Evolutionary conservation across 2,797 vertebrate genomes (phyloP), one percentile per base, ranked within the genome.

Genomic region (Heterohyrax brucei): DNA sequence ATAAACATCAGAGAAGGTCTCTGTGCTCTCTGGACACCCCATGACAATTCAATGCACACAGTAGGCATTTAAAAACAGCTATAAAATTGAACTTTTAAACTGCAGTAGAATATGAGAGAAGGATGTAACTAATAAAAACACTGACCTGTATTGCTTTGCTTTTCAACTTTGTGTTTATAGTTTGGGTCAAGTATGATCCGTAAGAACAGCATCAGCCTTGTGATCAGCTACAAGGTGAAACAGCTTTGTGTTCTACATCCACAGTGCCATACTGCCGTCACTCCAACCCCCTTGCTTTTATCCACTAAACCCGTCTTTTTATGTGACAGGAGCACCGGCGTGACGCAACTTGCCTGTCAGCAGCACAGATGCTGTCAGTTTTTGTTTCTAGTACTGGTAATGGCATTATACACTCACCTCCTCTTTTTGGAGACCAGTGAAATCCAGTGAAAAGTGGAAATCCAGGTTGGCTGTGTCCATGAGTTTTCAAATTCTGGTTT

Each of bases 101-200:
- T 48, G 44, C 12, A 18, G 64, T 62, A 75, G 14, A 56, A 61
- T 39, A 59, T 33, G 62, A 10, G 44, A 12, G 9, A 10, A 48
- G 7, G 76, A 22, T 46, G 26, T 59, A 44, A 93, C n/a, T 4
- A 59, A 64, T 86, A 39, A 72, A 56, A 85, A 87, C 64, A 64
- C 82, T 72, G 86, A 61, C 44, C 86, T 22, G 7, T 18, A 68
- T 70, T 68, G 18, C 10, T 87, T 81, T 56, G 33, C 7, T 93
- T 91, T 89, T 95, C 84, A 86, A 3, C 21, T 94, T 94, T 89
- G 39, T 82, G 61, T 61, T 70, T 88, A 12, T 66, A 82, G 19
- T 61, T 86, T 91, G 80, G 10, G 10, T 73, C n/a, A 96, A 61
- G 76, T 22, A 66, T 46, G 64, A 87, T 95, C 68, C 39, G 62